Evolutionary conservation across 2,888 invertebrate genomes (phyloP).

Genomic region (Panopea generosa): DNA sequence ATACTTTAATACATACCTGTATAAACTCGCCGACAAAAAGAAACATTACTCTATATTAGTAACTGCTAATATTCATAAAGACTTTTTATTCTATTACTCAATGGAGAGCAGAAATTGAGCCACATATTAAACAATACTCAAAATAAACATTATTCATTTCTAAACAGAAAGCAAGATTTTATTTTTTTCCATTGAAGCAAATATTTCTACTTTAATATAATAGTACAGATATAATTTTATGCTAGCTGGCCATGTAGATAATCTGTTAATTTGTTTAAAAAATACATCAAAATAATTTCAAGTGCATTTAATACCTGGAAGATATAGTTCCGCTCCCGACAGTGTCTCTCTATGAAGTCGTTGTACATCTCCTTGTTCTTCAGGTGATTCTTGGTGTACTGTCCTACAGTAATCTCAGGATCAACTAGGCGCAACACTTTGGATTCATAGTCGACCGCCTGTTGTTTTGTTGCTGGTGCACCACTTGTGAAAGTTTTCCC

Average conservation of each 20-base stretch:
- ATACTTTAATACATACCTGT: constrained; percentile 18
- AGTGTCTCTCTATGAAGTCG: constrained; percentile 36
- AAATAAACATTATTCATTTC: constrained; percentile 6
- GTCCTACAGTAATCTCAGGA: constrained; percentile 18
- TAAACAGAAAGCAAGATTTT: constrained; percentile 3
- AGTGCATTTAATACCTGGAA: constrained; percentile 39
- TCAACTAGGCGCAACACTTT: constrained; percentile 12
- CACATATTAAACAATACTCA: constrained; percentile 12
- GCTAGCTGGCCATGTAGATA: constrained; percentile 15
- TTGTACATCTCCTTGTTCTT: constrained; percentile 24
- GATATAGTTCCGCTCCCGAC: constrained; percentile 37
- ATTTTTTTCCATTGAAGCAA: constrained; percentile 15
- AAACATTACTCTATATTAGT: constrained; percentile 12
- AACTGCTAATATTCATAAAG: constrained; percentile 11
- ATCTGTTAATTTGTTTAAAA: constrained; percentile 20
- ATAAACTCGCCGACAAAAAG: constrained; percentile 6
- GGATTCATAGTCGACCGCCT: constrained; percentile 19
- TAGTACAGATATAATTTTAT: constrained; percentile 9
- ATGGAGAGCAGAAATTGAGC: constrained; percentile 10
- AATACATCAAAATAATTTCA: constrained; percentile 15
- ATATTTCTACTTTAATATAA: constrained; percentile 4
- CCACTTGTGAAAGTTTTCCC: constrained; percentile 17
- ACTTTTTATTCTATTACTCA: constrained; percentile 15
- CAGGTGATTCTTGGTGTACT: constrained; percentile 28
- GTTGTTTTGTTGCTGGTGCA: constrained; percentile 22